Base-by-base conservation (phyloP, 1,140 invertebrate genomes). In the Kradibia gibbosae region DNA sequence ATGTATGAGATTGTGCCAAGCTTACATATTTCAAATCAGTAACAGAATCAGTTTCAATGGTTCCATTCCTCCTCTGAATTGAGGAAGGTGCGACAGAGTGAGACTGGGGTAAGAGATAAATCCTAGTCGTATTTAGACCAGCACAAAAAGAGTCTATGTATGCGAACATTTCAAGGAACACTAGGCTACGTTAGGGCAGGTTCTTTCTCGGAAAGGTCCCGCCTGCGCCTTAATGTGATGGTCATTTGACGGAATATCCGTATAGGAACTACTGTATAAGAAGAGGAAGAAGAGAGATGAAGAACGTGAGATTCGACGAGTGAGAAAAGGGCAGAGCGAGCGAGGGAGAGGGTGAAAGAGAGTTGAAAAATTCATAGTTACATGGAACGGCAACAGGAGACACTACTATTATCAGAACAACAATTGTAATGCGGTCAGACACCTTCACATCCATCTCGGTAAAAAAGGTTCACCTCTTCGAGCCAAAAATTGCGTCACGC, bases 141-240 rank as follows among this genome's bases (percentile, higher is more conserved):
- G 3, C 3, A 15, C n/a, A 10, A 67, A 60, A 39, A 39, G 62
- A 22, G 5, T 17, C 22, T 75, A 13, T 42, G 53, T 17, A 31
- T 75, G 53, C 53, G 53, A 74, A 74, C 50, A 48, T 34, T 34
- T 42, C 5, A 15, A n/a, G 13, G 70, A 28, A 45, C 34, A 13
- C 10, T 17, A 55, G 34, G 10, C 10, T 4, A 34, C 57, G 31
- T 36, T 34, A 78, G 48, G 39, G 73, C 72, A 76, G 34, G 80
- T 81, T 74, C 60, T 15, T 81, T 81, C 80, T 31, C 10, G 48
- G 80, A 81, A 81, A 48, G 34, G 48, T 31, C 34, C 80, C 45
- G 48, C 25, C 45, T 62, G 70, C 45, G 70, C 1, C 17, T 1
- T n/a, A 36, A 34, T 3, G 36, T 65, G 31, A 57, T 57, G 25